Conservation (phyloP, 2,797 vertebrate species). For the Serranus cabrilla region DNA sequence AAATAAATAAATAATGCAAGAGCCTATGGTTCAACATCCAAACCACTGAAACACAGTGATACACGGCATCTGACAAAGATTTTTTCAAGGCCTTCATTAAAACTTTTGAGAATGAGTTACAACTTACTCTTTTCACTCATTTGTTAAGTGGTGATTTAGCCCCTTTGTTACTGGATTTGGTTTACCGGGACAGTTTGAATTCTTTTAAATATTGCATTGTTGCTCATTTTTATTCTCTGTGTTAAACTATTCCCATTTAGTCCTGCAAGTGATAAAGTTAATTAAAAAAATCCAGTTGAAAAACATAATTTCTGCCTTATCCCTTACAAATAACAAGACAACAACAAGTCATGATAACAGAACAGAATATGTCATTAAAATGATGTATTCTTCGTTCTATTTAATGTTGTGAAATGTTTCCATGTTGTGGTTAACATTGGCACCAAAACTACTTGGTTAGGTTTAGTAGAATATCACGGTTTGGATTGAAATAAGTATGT, state of each 20-base stretch:
- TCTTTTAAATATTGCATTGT: background rate
- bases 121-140: background rate
- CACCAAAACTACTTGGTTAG: no score
- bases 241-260: background rate
- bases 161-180: background rate
- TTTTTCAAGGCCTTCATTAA: background rate
- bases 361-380: no score
- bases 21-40: no score
- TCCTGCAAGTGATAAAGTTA: background rate
- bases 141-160: background rate
- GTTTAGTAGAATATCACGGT: no score
- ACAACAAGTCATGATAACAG: no score
- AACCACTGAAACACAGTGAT: background rate
- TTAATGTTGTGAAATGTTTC: no score
- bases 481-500: no score
- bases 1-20: background rate
- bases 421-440: no score
- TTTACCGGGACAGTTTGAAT: background rate
- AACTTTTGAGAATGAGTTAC: background rate
- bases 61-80: background rate
- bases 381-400: no score
- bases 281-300: background rate
- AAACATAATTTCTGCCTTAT: no score
- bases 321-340: no score
- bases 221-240: background rate